Conservation (phyloP, 1,140 invertebrate species). For the Bombus consobrinus region DNA sequence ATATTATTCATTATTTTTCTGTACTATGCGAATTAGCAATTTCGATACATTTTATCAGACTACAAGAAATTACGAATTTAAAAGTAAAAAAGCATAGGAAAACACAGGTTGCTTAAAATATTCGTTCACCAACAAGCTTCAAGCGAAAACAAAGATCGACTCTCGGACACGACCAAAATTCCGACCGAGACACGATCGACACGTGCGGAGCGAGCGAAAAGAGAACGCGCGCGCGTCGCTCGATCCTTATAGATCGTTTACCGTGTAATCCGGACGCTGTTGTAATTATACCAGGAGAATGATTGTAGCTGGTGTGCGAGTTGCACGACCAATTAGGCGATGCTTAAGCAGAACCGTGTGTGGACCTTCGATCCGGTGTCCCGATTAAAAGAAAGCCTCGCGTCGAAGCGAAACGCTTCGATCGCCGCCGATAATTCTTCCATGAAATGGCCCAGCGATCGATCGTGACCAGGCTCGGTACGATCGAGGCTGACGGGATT, state of each 20-base stretch:
- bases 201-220: neutral
- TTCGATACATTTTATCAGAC: neutral
- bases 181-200: neutral
- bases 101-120: neutral
- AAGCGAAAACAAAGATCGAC: neutral
- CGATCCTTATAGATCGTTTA: conserved; percentile 14
- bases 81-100: no score
- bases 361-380: neutral
- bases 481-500: conserved; percentile 29
- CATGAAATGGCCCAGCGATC: conserved; percentile 3
- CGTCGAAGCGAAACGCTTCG: no score
- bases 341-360: conserved; percentile 12
- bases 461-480: neutral
- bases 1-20: neutral
- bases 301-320: neutral
- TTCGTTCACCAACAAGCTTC: neutral
- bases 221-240: neutral
- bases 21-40: neutral
- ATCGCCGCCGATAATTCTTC: conserved; percentile 12
- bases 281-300: conserved; percentile 24
- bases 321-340: conserved; percentile 32
- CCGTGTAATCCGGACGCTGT: neutral
- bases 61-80: neutral
- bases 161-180: no score
- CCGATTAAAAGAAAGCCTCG: conserved; percentile 10